These are phyloP conservation scores for Physella acuta DNA, from an alignment of 1,140 invertebrate genomes.

Conservation along the genomic window DNA sequence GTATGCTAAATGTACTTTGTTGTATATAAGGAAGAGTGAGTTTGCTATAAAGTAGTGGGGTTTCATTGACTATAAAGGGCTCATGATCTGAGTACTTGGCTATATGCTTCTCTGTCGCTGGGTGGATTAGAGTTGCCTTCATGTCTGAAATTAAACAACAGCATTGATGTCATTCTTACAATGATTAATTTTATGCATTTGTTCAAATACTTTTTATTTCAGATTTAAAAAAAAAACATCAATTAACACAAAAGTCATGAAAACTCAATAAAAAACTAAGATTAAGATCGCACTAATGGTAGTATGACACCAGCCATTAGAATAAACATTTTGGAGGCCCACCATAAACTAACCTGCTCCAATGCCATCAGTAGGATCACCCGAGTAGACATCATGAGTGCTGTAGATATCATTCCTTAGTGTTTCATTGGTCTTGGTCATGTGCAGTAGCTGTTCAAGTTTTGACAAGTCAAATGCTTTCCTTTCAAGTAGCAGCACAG, in stretches of 20 bases:
- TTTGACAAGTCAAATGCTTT: conserved; percentile 72
- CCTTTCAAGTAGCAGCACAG: conserved; percentile 82
- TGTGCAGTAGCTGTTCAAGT: conserved; percentile 65
- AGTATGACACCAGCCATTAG: too few species aligned
- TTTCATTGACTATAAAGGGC: conserved; percentile 79
- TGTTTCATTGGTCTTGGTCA: conserved; percentile 65
- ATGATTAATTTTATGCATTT: too few species aligned
- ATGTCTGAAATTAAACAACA: conserved; percentile 66
- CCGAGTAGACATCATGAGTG: conserved; percentile 79
- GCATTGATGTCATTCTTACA: too few species aligned
- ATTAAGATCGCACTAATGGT: too few species aligned
- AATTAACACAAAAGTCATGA: too few species aligned
- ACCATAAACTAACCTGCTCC: too few species aligned
- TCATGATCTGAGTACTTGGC: conserved; percentile 78
- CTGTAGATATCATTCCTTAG: conserved; percentile 87
- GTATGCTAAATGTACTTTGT: conserved; percentile 59
- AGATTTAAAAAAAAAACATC: too few species aligned
- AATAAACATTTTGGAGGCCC: too few species aligned
- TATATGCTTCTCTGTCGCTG: conserved; percentile 89
- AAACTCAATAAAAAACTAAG: too few species aligned
- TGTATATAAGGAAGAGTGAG: conserved; percentile 78
- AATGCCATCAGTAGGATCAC: too few species aligned
- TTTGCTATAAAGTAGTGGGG: conserved; percentile 76
- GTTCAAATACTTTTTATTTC: too few species aligned
- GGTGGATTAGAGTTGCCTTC: conserved; percentile 84